phyloP scores from a whole-genome alignment of 2,113 vertebrate species.

The Vidua macroura region DNA sequence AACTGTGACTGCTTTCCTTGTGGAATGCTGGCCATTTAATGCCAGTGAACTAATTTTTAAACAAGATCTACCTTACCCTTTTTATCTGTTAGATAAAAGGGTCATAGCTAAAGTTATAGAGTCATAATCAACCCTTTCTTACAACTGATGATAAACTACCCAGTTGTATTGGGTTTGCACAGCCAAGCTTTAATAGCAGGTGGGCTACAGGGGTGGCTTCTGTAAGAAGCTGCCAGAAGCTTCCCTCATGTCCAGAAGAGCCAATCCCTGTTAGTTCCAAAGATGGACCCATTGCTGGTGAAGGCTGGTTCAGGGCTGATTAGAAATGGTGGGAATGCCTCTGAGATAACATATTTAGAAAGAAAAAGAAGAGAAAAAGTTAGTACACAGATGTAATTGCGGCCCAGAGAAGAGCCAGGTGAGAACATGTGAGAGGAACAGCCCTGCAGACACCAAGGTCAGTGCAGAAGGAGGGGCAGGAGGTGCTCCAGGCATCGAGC shows the following conservation, averaged over 20 bases:
- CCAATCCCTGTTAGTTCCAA: neutral
- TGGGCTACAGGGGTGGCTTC: neutral
- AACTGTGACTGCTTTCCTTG: neutral
- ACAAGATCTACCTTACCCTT: neutral
- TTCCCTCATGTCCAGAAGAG: neutral
- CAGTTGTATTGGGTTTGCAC: neutral
- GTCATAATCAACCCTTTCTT: neutral
- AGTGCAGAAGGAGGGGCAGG: neutral
- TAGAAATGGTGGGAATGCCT: neutral
- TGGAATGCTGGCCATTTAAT: neutral
- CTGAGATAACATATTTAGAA: neutral
- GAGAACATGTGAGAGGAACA: neutral
- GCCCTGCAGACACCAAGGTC: neutral
- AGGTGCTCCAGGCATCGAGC: neutral
- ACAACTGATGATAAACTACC: neutral
- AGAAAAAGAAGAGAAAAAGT: too few species aligned
- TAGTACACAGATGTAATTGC: too few species aligned
- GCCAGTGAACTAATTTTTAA: neutral
- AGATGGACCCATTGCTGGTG: accelerated
- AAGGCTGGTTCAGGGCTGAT: neutral
- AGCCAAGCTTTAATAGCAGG: neutral
- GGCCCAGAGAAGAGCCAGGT: neutral
- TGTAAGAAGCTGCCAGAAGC: neutral
- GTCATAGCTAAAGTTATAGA: neutral
- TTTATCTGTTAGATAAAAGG: neutral